A percentile compares a stretch with the other conserved stretches of the same genome.
These are phyloP conservation scores for Sphyrna mokarran DNA, from an alignment of 2,113 vertebrate species.

Conservation along the genomic window DNA sequence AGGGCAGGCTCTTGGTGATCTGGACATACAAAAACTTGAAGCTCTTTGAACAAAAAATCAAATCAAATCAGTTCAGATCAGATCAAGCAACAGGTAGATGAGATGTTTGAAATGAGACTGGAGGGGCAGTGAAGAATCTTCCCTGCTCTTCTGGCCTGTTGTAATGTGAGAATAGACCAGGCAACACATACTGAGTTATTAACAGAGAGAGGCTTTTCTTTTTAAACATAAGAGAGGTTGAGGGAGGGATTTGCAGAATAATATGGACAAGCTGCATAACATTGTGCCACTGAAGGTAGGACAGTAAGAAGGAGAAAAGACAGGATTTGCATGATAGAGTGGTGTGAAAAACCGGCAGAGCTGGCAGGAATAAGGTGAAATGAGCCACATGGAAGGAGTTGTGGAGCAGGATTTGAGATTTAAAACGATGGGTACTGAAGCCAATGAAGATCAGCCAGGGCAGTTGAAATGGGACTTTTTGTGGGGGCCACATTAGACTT, in stretches of 20 bases:
- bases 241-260: neutral
- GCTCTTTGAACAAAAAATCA: too few relatives aligned
- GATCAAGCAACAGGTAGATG: neutral
- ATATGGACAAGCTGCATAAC: neutral
- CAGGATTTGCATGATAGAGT: neutral
- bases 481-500: neutral
- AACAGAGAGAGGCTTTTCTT: too few relatives aligned
- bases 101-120: neutral
- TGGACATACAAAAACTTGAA: too few relatives aligned
- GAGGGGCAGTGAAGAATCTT: neutral
- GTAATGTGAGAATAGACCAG: too few relatives aligned
- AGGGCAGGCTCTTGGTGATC: too few relatives aligned
- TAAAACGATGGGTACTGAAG: neutral
- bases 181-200: too few relatives aligned
- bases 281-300: neutral
- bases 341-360: neutral
- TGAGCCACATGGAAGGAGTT: neutral
- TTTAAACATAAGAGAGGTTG: neutral
- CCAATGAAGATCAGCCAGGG: neutral
- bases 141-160: neutral
- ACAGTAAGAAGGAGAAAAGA: neutral
- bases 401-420: neutral
- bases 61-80: too few relatives aligned
- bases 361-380: neutral
- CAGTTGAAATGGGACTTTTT: neutral